phyloP scores from a whole-genome alignment of 2,113 vertebrate species.

The Okapia johnstoni region DNA sequence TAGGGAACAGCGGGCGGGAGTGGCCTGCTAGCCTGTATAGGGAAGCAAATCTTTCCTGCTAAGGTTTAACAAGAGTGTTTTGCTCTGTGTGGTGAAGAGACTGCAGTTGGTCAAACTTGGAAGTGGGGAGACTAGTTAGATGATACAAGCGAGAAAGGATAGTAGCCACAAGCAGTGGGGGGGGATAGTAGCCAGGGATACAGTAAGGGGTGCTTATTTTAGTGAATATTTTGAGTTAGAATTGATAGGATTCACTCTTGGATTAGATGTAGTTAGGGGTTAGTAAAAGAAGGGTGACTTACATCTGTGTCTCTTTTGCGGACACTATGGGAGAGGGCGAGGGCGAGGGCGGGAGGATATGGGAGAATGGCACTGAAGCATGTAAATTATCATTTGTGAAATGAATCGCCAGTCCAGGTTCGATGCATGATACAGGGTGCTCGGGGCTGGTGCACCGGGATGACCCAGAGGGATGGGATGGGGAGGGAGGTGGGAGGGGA shows the following conservation, averaged over 20 bases:
- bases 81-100: neutral
- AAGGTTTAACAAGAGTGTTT: neutral
- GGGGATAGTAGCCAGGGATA: neutral
- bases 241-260: neutral
- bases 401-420: too few species aligned
- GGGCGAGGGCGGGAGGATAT: too few species aligned
- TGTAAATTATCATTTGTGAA: too few species aligned
- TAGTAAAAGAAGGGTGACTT: neutral
- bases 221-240: neutral
- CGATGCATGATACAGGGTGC: too few species aligned
- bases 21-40: neutral
- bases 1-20: accelerated
- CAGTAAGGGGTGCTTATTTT: neutral
- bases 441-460: too few species aligned
- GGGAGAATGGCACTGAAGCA: too few species aligned
- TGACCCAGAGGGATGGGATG: too few species aligned
- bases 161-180: neutral
- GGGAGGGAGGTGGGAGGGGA: too few species aligned
- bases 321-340: too few species aligned
- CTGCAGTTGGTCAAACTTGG: neutral
- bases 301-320: too few species aligned
- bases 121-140: neutral
- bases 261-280: neutral
- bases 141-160: neutral
- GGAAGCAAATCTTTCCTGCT: neutral